These are phyloP conservation scores for Megaustenia siamemsis DNA, from an alignment of 2,888 invertebrate species.

Conservation along the genomic window DNA sequence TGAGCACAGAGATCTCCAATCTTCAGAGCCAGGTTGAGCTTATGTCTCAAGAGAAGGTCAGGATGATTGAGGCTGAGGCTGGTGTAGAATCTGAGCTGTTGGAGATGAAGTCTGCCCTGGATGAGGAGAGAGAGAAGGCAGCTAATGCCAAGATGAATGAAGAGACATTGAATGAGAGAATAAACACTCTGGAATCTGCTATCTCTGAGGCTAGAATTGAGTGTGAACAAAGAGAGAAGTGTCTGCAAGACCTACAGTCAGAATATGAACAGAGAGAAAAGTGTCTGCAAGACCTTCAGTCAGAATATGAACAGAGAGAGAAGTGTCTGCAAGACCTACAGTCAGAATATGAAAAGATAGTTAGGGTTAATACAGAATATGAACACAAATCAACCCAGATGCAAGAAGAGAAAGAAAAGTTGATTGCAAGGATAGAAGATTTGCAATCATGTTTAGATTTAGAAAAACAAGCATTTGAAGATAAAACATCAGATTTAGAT, in stretches of 20 bases:
- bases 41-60: neutral
- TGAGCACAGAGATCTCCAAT: conserved; percentile 26
- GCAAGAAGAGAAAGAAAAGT: neutral
- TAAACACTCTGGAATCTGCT: conserved; percentile 9
- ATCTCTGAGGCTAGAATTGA: neutral
- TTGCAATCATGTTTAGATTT: neutral
- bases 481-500: conserved; percentile 11
- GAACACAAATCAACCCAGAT: neutral
- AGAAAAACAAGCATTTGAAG: neutral
- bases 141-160: conserved; percentile 36
- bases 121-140: conserved; percentile 47
- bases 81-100: conserved; percentile 44
- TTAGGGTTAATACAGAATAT: neutral
- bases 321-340: neutral
- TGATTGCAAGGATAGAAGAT: neutral
- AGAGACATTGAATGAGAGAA: neutral
- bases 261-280: too few species aligned
- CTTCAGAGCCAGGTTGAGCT: neutral
- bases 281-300: too few species aligned
- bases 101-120: conserved; percentile 47
- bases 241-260: neutral
- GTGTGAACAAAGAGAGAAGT: neutral
- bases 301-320: neutral
- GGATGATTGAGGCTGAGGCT: neutral
- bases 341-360: neutral